Evolutionary conservation across 2,888 invertebrate species (phyloP).

Genomic region (Cerceris rybyensis): DNA sequence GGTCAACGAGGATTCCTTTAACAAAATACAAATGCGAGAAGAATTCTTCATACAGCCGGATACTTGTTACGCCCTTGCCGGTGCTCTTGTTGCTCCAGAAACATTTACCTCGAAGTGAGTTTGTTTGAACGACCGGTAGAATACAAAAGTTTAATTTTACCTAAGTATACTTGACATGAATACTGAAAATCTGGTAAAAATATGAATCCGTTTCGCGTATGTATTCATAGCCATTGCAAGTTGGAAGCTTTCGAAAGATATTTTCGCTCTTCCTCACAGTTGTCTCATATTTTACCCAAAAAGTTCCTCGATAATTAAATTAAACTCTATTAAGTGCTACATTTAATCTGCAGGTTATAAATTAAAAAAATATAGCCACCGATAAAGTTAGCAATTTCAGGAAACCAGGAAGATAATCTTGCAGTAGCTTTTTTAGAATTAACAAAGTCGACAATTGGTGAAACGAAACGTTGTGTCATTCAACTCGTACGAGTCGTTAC

Average conservation of each 20-base stretch:
- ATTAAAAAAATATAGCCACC: too few species aligned
- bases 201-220: constrained; percentile 18
- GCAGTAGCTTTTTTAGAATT: too few species aligned
- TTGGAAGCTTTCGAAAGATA: neutral
- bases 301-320: too few species aligned
- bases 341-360: too few species aligned
- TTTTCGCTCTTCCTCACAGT: too few species aligned
- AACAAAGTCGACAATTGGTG: too few species aligned
- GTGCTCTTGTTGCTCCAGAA: constrained; percentile 20
- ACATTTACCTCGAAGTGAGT: constrained; percentile 29
- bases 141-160: constrained; percentile 23
- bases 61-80: neutral
- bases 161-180: constrained; percentile 45
- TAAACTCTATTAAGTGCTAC: too few species aligned
- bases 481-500: constrained; percentile 2
- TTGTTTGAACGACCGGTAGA: constrained; percentile 30
- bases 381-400: too few species aligned
- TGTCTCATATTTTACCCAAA: too few species aligned
- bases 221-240: constrained; percentile 11
- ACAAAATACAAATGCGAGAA: neutral
- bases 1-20: neutral
- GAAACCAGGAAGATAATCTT: too few species aligned
- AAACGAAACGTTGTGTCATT: too few species aligned
- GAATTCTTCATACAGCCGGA: constrained; percentile 12
- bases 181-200: constrained; percentile 43